Evolutionary conservation across 2,888 invertebrate genomes (phyloP).

Genomic region (Tachystola acroxantha): DNA sequence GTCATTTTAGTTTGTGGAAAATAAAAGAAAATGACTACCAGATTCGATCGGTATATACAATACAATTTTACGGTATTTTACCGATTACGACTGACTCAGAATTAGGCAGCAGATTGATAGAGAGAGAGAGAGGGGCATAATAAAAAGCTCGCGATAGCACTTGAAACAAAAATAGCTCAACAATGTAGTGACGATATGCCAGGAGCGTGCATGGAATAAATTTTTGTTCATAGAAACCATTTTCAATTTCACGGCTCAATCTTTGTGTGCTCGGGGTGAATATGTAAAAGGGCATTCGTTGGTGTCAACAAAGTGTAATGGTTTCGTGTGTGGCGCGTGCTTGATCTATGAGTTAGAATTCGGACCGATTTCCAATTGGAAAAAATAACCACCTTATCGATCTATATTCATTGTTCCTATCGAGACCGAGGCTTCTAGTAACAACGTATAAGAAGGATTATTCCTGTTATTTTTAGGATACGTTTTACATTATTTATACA

Average conservation of each 20-base stretch:
- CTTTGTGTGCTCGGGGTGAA: constrained; percentile 74
- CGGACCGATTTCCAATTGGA: constrained; percentile 50
- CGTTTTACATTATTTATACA: too few relatives aligned
- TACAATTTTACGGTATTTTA: too few relatives aligned
- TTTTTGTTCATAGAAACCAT: constrained; percentile 74
- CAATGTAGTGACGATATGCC: constrained; percentile 58
- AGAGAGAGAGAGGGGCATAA: constrained; percentile 7
- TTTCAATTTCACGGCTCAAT: constrained; percentile 77
- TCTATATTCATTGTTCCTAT: too few relatives aligned
- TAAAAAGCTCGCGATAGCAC: constrained; percentile 19
- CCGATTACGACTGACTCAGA: too few relatives aligned
- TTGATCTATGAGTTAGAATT: constrained; percentile 63
- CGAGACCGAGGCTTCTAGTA: too few relatives aligned
- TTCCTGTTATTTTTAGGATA: too few relatives aligned
- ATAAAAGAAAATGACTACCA: too few relatives aligned
- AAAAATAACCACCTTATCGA: too few relatives aligned
- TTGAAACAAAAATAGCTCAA: constrained; percentile 35
- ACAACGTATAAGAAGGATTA: too few relatives aligned
- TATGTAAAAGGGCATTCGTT: constrained; percentile 74
- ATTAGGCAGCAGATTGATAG: too few relatives aligned
- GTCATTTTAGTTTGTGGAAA: too few relatives aligned
- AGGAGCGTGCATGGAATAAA: constrained; percentile 65
- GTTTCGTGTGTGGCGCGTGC: constrained; percentile 64
- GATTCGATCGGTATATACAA: too few relatives aligned
- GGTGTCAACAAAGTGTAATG: constrained; percentile 75